These are phyloP conservation scores for Macrophya annulata DNA, from an alignment of 2,888 invertebrate genomes.

Conservation along the genomic window DNA sequence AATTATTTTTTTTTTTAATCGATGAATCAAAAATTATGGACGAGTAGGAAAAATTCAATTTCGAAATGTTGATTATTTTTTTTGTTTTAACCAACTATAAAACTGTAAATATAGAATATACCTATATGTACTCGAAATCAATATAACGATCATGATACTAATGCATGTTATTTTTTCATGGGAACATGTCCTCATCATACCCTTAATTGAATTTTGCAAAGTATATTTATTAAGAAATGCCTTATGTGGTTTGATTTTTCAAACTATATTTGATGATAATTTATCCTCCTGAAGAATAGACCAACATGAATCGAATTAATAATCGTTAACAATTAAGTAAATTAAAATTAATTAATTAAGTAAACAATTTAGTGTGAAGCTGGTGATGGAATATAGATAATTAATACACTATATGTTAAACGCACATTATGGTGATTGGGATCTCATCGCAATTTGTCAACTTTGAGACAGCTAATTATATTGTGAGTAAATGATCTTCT, in stretches of 20 bases:
- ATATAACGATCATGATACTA: too few species aligned
- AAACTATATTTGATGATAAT: neutral
- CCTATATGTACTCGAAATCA: too few species aligned
- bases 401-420: neutral
- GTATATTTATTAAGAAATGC: neutral
- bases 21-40: too few species aligned
- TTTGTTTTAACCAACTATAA: too few species aligned
- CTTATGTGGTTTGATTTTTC: neutral
- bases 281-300: neutral
- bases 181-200: too few species aligned
- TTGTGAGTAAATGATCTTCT: slow-evolving; percentile 27
- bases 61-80: too few species aligned
- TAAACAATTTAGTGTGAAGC: neutral
- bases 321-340: neutral
- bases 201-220: too few species aligned
- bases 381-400: slow-evolving; percentile 35
- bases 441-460: slow-evolving; percentile 2
- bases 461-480: neutral
- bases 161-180: too few species aligned
- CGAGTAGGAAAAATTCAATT: too few species aligned
- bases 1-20: too few species aligned
- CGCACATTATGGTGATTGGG: slow-evolving; percentile 27
- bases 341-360: neutral
- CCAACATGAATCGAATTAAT: neutral
- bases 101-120: too few species aligned